Base-by-base conservation (phyloP, 92 coral and sea anemone genomes). In the Umimayanthus kanabou region DNA sequence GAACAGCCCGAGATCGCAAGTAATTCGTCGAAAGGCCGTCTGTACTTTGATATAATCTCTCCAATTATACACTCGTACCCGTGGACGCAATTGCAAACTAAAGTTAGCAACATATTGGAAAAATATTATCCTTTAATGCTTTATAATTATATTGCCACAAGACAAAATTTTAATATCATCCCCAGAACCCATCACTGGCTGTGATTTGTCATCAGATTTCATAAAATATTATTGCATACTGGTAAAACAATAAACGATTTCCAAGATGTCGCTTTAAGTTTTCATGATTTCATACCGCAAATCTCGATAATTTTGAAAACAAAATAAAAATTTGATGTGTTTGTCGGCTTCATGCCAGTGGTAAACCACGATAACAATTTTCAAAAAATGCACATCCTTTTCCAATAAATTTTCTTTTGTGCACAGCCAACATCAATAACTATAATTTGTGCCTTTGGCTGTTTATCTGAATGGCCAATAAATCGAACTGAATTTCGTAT, bases 191-290 rank as follows among this genome's bases (percentile, higher is more conserved):
- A 9, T 23, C 61, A 15, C 58, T 64, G 22, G 71, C 58, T 39
- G 58, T 81, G 85, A 43, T 11, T 80, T 47, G 78, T 83, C 67
- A 70, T 83, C 87, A 53, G 47, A 45, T 83, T 83, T 83, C 87
- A 70, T 20, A 70, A 26, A 61, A 28, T 25, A 9, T 83, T 78
- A 8, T 28, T 18, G 61, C 66, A 28, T 28, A 9, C 26, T 39
- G 33, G 39, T 47, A 15, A 81, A 3, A 45, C 14, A 29, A 83
- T 42, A 43, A 70, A 25, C 22, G 76, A 14, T 43, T 83, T 43
- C 58, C 9, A 70, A 70, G 86, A 74, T 83, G 87, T 47, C 74
- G 28, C 67, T 43, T 69, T n/a, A n/a, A n/a, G n/a, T n/a, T n/a
- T 83, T 39, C 71, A 71, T 45, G 58, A 70, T 69, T 69, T 70